A percentile compares a stretch with the other conserved stretches of the same genome.
These are phyloP conservation scores for Molorchus minor DNA, from an alignment of 2,888 invertebrate genomes.

Conservation along the genomic window DNA sequence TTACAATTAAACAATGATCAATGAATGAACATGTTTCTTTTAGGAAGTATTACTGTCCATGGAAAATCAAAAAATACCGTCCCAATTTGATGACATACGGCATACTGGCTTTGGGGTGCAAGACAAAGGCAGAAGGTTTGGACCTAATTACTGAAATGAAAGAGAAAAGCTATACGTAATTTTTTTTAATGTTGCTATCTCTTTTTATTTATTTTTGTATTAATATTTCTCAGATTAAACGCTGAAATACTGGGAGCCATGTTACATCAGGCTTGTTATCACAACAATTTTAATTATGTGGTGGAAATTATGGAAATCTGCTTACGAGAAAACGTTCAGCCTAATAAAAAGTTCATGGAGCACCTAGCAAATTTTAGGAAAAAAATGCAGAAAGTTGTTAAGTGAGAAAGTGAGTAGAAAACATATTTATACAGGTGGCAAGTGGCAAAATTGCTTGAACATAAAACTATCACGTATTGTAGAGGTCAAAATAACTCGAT, in stretches of 20 bases:
- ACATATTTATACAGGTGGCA: too few relatives aligned
- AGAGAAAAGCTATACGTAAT: slow-evolving; percentile 70
- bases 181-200: background rate
- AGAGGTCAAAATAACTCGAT: too few relatives aligned
- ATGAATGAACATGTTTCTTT: slow-evolving; percentile 39
- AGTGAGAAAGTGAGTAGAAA: slow-evolving; percentile 63
- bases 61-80: slow-evolving; percentile 64
- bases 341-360: slow-evolving; percentile 70
- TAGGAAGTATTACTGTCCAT: slow-evolving; percentile 70
- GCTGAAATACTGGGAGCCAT: slow-evolving; percentile 79
- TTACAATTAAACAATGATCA: too few relatives aligned
- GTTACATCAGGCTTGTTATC: slow-evolving; percentile 71
- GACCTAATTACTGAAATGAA: slow-evolving; percentile 77
- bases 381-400: slow-evolving; percentile 65
- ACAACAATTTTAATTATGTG: slow-evolving; percentile 73
- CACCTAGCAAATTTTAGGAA: slow-evolving; percentile 72
- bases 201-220: too few relatives aligned
- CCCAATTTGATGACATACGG: slow-evolving; percentile 88
- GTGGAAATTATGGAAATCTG: slow-evolving; percentile 74
- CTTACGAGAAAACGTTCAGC: slow-evolving; percentile 69
- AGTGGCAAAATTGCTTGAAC: too few relatives aligned
- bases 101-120: slow-evolving; percentile 82
- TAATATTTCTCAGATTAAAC: slow-evolving; percentile 72
- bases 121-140: slow-evolving; percentile 69
- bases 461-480: too few relatives aligned